Conservation (phyloP, 2,797 vertebrate species). For the Synaphobranchus kaupii region DNA sequence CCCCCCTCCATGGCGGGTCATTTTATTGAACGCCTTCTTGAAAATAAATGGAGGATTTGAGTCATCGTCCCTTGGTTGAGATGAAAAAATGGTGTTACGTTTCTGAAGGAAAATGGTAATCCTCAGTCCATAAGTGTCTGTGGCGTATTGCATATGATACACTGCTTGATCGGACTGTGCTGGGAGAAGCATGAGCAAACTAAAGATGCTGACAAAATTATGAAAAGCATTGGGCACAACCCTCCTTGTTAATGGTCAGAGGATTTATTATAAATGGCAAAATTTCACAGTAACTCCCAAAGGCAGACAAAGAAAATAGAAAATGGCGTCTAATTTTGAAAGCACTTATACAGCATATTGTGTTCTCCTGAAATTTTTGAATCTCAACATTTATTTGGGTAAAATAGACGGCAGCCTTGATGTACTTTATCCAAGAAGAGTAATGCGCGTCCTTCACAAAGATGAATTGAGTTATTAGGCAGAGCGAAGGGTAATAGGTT, state of each 20-base stretch:
- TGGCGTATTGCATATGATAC: background rate
- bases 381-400: background rate
- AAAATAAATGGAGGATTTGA: background rate
- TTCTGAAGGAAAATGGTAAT: background rate
- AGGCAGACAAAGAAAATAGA: background rate
- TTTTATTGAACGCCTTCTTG: background rate
- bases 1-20: background rate
- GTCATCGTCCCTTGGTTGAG: background rate
- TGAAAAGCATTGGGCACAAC: background rate
- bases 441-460: background rate
- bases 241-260: background rate
- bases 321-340: background rate
- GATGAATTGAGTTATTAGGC: background rate
- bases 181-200: background rate
- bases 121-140: background rate
- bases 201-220: background rate
- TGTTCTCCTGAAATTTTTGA: background rate
- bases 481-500: background rate
- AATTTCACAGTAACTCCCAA: background rate
- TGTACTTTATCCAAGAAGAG: background rate
- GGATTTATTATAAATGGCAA: background rate
- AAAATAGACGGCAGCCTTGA: background rate
- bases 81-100: background rate
- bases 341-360: background rate
- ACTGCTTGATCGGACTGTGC: background rate